Base-by-base conservation (phyloP, 1,140 invertebrate species). In the Linepithema humile region DNA sequence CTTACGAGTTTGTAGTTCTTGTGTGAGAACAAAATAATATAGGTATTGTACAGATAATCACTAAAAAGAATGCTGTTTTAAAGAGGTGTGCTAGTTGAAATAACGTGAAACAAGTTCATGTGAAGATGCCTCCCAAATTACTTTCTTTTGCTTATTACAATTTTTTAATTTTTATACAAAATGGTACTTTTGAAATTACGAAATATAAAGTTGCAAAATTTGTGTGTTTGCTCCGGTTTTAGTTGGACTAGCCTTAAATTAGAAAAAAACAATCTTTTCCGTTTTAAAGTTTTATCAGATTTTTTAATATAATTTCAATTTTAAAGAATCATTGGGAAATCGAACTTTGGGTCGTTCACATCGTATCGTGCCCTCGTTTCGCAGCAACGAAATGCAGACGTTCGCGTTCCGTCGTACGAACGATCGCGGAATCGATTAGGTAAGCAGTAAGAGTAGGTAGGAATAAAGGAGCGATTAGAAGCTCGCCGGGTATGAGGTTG, bases 391-490 rank as follows among this genome's bases (percentile, higher is more conserved):
- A 59, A 69, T 7, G 26, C 48, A 82, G 60, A 74, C 74, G 50
- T 35, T 9, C 80, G 73, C 35, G 64, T 67, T 75, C 43, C 20
- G 57, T 23, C 59, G 15, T 69, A 50, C 23, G 83, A 73, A 38
- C 65, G 77, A 67, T 67, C 55, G 65, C 70, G 73, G 69, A 82
- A 90, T 91, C 90, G 89, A 90, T 91, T 91, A 88, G 82, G 77
- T 55, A 78, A 73, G 78, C 84, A 82, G 80, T 75, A 83, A 90
- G 64, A 80, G 35, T 69, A 90, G 84, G 80, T 72, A 78, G 85
- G 82, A 87, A 90, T 89, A 89, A 88, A 86, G 78, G 73, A 78
- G 83, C 90, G 88, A 92, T 92, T 91, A 92, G 85, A 86, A 84
- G 80, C 82, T 57, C 38, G 38, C 77, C 45, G 15, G 70, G 64